A percentile compares a stretch with the other conserved stretches of the same genome.
Evolutionary conservation across 1,140 invertebrate genomes (phyloP).

Genomic region (Trachymyrmex cornetzi): DNA sequence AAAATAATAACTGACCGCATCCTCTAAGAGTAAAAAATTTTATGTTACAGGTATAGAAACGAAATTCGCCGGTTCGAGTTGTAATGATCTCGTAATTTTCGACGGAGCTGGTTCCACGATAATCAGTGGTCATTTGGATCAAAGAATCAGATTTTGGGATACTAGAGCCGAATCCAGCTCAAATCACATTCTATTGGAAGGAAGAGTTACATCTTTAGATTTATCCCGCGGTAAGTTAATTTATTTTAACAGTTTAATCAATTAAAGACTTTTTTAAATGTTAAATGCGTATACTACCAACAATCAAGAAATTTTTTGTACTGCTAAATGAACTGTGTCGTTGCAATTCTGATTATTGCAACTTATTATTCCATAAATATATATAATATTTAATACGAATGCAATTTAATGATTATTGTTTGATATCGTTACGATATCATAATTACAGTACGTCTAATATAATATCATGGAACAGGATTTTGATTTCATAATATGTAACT

Average conservation of each 20-base stretch:
- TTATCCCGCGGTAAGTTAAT: constrained; percentile 93
- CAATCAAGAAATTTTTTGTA: not conserved
- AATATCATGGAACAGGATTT: not conserved
- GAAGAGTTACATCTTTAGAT: constrained; percentile 98
- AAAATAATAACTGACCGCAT: not conserved
- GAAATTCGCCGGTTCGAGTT: constrained; percentile 98
- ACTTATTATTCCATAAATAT: constrained; percentile 13
- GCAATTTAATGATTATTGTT: constrained; percentile 2
- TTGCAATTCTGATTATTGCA: not conserved
- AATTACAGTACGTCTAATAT: constrained; percentile 6
- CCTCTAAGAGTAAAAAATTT: constrained; percentile 48
- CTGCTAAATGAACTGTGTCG: too few species aligned
- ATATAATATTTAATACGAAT: constrained; percentile 40
- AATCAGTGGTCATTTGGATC: constrained; percentile 99
- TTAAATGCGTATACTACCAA: not conserved
- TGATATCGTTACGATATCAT: not conserved
- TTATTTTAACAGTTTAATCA: not conserved
- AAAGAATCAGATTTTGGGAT: constrained; percentile 98
- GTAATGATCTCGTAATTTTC: constrained; percentile 97
- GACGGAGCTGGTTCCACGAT: constrained; percentile 96
- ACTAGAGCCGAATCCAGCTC: constrained; percentile 92
- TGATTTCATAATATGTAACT: not conserved
- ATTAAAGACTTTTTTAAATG: not conserved
- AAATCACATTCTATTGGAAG: constrained; percentile 95
- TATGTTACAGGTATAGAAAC: constrained; percentile 94